Base-by-base conservation (phyloP, 53 echinoderm and acorn worm genomes). In the Actinopyga echinites region DNA sequence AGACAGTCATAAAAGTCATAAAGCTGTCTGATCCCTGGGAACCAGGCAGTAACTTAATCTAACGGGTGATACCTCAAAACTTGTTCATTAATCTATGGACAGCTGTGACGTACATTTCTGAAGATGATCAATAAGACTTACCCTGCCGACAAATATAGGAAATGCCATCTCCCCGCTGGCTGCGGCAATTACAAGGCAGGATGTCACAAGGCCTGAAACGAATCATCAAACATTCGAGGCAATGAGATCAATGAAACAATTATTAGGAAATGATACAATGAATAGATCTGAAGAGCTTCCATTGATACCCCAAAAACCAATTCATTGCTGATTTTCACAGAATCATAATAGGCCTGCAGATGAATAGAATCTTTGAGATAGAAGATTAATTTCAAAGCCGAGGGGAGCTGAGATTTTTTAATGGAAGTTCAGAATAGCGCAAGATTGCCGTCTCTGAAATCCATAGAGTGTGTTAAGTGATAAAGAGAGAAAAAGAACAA, bases 121-220 rank as follows among this genome's bases (percentile, higher is more conserved):
- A 13, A 49, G 49, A 49, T 49, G 49, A 49, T 49, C 49, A 49
- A 49, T 49, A 49, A 49, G 54, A 56, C 99, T 94, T 75, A 99
- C 99, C 89, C 92, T 90, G 56, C 99, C 99, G 15, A 99, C 89
- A 9, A 99, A 40, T 49, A 99, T 92, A 32, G 99, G 99, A 83
- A 99, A 99, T 60, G 88, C 89, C 99, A 99, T 99, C 86, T 99
- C 99, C n/a, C 94, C 99, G 30, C 92, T 91, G 19, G 99, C 99
- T 32, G 99, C 99, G 30, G 94, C 99, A 52, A 99, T 94, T 10
- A 99, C 99, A 15, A 99, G 80, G 69, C 92, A 94, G 83, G 94
- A 95, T 40, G 99, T 99, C 59, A 99, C 99, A 73, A 94, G 82
- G 23, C 99, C 99, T 97, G 87, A 77, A 77, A 55, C 8, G 34